Percentiles rank a stretch among this genome's conserved stretches.
These are phyloP conservation scores for Lucilia sericata DNA, from an alignment of 1,140 invertebrate genomes.

Conservation along the genomic window DNA sequence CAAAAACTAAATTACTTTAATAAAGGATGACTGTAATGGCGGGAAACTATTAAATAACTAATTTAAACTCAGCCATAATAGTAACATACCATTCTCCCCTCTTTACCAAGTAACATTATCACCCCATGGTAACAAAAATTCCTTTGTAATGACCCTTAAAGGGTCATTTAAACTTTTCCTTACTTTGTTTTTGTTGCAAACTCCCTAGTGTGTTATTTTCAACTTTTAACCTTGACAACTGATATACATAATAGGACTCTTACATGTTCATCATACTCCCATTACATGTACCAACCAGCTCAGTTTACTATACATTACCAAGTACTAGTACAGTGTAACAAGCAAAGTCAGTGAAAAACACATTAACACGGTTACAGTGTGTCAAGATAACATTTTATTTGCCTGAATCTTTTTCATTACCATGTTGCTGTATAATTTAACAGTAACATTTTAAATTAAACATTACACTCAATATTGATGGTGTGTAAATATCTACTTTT, in stretches of 20 bases:
- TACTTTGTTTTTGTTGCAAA: background rate
- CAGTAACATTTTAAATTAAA: background rate
- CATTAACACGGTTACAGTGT: background rate
- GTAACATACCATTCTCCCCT: no score
- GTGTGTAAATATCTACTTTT: background rate
- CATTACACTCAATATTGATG: background rate
- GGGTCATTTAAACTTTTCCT: background rate
- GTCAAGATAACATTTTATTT: background rate
- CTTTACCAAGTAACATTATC: no score
- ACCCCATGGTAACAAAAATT: no score
- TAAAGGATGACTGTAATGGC: no score
- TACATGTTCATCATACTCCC: background rate
- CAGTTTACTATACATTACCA: background rate
- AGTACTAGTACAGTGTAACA: background rate
- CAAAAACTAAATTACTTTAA: no score
- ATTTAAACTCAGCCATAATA: no score
- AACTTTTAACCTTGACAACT: constrained; percentile 5
- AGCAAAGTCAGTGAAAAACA: background rate
- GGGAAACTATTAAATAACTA: no score
- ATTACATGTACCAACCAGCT: background rate
- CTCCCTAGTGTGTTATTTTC: background rate
- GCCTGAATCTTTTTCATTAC: background rate
- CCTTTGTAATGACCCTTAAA: background rate
- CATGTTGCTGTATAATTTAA: background rate
- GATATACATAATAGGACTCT: background rate